Evolutionary conservation across 2,888 invertebrate genomes (phyloP).

Genomic region (Ectemnius cavifrons): DNA sequence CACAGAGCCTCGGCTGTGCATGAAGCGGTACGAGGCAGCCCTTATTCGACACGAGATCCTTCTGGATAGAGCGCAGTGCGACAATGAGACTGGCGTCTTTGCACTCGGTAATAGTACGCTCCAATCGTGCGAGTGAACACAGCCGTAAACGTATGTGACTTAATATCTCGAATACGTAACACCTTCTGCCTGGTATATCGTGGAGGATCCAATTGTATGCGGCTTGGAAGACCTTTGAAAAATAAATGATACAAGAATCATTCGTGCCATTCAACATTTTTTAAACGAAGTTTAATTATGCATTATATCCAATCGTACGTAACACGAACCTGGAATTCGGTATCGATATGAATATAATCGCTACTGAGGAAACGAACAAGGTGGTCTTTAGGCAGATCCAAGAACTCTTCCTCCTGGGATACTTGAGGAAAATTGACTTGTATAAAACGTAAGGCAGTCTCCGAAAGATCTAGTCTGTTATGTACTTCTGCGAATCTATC

Average conservation of each 20-base stretch:
- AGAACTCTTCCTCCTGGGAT: slow-evolving; percentile 89
- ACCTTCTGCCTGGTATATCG: slow-evolving; percentile 87
- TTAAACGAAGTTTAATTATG: too few species aligned
- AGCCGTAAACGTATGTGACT: slow-evolving; percentile 90
- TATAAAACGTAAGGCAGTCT: slow-evolving; percentile 89
- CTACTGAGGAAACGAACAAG: slow-evolving; percentile 89
- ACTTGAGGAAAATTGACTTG: slow-evolving; percentile 92
- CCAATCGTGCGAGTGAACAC: slow-evolving; percentile 88
- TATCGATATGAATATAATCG: slow-evolving; percentile 92
- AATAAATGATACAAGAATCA: neutral
- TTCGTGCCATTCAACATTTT: neutral
- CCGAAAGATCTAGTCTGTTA: slow-evolving; percentile 88
- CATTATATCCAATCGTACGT: too few species aligned
- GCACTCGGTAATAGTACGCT: slow-evolving; percentile 87
- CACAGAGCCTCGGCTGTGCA: slow-evolving; percentile 89
- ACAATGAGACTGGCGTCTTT: slow-evolving; percentile 89
- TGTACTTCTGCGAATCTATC: slow-evolving; percentile 92
- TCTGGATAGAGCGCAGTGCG: slow-evolving; percentile 88
- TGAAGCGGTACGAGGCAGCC: slow-evolving; percentile 88
- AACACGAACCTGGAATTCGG: slow-evolving; percentile 88
- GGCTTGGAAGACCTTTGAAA: slow-evolving; percentile 86
- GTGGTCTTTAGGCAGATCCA: slow-evolving; percentile 88
- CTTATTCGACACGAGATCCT: slow-evolving; percentile 87
- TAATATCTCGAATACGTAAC: slow-evolving; percentile 92
- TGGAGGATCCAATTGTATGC: slow-evolving; percentile 93